These are phyloP conservation scores for Hippasteria phrygiana DNA, from an alignment of 53 echinoderm and acorn worm species.

Conservation along the genomic window DNA sequence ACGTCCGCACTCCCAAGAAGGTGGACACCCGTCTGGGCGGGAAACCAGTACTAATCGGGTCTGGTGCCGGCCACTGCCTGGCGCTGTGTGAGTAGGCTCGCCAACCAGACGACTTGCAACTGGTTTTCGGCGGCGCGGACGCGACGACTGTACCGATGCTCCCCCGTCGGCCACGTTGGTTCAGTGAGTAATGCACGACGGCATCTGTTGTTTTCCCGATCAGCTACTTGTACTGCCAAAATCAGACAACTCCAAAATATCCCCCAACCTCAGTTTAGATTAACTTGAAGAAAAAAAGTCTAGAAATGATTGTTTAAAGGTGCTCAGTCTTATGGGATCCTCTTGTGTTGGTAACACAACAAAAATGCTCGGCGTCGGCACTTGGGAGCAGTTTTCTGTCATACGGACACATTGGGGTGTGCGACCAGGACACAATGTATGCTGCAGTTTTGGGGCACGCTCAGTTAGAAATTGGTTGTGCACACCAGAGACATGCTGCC, in stretches of 20 bases:
- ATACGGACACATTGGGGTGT: too few relatives aligned
- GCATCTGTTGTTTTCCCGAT: constrained; percentile 3
- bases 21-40: constrained; percentile 75
- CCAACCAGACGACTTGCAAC: not conserved
- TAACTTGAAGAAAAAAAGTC: not conserved
- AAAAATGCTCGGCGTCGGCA: too few relatives aligned
- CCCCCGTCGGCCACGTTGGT: constrained; percentile 1
- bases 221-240: constrained; percentile 53
- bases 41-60: constrained; percentile 75
- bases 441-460: too few relatives aligned
- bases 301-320: not conserved
- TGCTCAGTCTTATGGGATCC: too few relatives aligned
- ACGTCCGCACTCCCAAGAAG: constrained; percentile 76
- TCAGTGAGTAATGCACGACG: constrained; percentile 53
- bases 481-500: too few relatives aligned
- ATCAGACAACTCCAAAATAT: not conserved
- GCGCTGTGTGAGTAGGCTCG: constrained; percentile 71
- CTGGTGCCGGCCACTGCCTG: constrained; percentile 91
- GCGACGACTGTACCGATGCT: constrained; percentile 8
- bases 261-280: not conserved
- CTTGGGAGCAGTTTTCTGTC: too few relatives aligned
- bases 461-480: too few relatives aligned
- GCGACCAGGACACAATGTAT: too few relatives aligned
- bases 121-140: not conserved
- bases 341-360: too few relatives aligned